Evolutionary conservation across 2,113 vertebrate genomes (phyloP).

Genomic region (Butorides virescens): DNA sequence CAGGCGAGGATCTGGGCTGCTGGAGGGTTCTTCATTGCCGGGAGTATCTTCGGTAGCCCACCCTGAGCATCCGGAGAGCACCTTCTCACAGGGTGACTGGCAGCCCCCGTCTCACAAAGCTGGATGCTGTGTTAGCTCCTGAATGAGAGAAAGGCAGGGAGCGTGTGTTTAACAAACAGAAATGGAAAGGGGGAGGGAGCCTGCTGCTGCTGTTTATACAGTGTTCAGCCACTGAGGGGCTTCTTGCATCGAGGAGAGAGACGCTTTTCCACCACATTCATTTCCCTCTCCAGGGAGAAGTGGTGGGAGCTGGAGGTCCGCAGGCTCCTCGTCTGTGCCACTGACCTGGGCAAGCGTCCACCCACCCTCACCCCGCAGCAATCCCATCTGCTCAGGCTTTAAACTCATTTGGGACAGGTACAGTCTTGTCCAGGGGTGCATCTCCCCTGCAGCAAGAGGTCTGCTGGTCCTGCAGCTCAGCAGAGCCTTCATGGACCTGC

Average conservation of each 20-base stretch:
- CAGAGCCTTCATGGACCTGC: neutral
- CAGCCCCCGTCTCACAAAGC: slow-evolving; percentile 26
- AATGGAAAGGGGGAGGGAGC: slow-evolving; percentile 65
- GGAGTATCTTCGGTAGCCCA: neutral
- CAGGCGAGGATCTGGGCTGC: neutral
- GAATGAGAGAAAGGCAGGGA: slow-evolving; percentile 59
- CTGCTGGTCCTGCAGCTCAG: neutral
- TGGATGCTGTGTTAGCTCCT: slow-evolving; percentile 61
- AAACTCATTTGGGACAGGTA: neutral
- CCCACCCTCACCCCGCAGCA: neutral
- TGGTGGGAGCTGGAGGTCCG: neutral
- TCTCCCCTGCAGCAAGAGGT: neutral
- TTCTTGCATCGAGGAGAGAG: slow-evolving; percentile 58
- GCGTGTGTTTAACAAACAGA: slow-evolving; percentile 66
- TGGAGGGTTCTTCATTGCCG: neutral
- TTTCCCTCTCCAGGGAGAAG: neutral
- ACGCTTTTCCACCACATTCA: slow-evolving; percentile 39
- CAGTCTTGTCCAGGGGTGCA: neutral
- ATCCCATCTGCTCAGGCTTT: neutral
- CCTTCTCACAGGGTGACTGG: neutral
- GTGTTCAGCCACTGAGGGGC: slow-evolving; percentile 68
- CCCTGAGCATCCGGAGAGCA: neutral
- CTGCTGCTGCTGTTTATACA: slow-evolving; percentile 67
- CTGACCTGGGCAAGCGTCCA: neutral
- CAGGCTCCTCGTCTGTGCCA: neutral